Evolutionary conservation across 2,888 invertebrate genomes (phyloP).

Genomic region (Ormyrus pomaceus): DNA sequence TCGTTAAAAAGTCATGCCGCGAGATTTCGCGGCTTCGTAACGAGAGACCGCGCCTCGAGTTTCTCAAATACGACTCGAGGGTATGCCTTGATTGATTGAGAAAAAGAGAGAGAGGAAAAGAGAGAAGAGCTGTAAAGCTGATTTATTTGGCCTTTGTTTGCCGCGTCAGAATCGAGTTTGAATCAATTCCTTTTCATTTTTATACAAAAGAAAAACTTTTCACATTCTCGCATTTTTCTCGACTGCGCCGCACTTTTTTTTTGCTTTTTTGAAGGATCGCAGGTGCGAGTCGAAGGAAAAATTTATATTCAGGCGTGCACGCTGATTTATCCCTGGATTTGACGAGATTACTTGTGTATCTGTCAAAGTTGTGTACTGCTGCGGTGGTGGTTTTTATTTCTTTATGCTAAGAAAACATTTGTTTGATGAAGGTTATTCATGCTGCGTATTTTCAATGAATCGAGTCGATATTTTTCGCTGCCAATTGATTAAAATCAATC

Average conservation of each 20-base stretch:
- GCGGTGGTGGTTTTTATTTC: too few relatives aligned
- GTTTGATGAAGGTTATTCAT: too few relatives aligned
- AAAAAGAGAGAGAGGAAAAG: neutral
- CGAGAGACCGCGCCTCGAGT: neutral
- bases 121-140: neutral
- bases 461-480: too few relatives aligned
- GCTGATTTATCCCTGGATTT: conserved; percentile 6
- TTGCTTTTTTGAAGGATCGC: neutral
- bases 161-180: conserved; percentile 26
- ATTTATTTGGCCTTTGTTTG: conserved; percentile 32
- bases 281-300: neutral
- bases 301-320: conserved; percentile 11
- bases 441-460: too few relatives aligned
- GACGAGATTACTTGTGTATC: conserved; percentile 3
- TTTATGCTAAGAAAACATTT: too few relatives aligned
- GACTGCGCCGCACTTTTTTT: too few relatives aligned
- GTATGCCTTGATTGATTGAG: conserved; percentile 37
- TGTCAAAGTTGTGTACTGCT: neutral
- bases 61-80: conserved; percentile 18
- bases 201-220: neutral
- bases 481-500: too few relatives aligned
- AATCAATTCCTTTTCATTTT: conserved; percentile 9
- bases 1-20: conserved; percentile 22
- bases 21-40: neutral
- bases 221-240: neutral